Evolutionary conservation across 2,113 vertebrate species (phyloP).

Genomic region (Tyto alba): DNA sequence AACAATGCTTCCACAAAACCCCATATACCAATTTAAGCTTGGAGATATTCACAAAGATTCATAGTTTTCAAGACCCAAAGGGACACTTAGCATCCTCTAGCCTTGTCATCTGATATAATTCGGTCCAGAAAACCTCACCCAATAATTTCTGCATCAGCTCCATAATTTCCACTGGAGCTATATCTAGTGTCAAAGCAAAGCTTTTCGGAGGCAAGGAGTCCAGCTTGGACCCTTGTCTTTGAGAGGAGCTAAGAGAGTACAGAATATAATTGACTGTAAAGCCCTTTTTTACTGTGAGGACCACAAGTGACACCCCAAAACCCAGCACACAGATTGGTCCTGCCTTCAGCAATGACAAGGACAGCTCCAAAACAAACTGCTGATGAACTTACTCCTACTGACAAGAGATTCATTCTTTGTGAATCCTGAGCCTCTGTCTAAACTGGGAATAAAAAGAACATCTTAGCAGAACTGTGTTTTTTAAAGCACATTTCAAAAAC

Average conservation of each 20-base stretch:
- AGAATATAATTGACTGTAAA: constrained; percentile 1
- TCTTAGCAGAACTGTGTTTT: constrained; percentile 30
- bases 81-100: constrained; percentile 14
- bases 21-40: neutral
- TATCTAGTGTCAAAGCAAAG: neutral
- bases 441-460: constrained; percentile 41
- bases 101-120: constrained; percentile 10
- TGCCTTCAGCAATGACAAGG: neutral
- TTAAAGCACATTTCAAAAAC: constrained; percentile 24
- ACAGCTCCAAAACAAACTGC: constrained; percentile 8
- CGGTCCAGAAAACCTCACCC: constrained; percentile 48
- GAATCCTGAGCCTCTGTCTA: constrained; percentile 4
- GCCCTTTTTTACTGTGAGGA: neutral
- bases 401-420: constrained; percentile 47
- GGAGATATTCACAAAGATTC: neutral
- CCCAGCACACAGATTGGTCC: neutral
- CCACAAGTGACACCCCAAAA: neutral
- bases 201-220: neutral
- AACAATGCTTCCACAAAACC: neutral
- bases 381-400: neutral
- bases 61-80: neutral
- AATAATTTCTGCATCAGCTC: constrained; percentile 36
- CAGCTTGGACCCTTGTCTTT: neutral
- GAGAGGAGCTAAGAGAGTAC: neutral
- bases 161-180: constrained; percentile 34